Conservation (phyloP, 2,888 invertebrate genomes). For the Chesias legatella region DNA sequence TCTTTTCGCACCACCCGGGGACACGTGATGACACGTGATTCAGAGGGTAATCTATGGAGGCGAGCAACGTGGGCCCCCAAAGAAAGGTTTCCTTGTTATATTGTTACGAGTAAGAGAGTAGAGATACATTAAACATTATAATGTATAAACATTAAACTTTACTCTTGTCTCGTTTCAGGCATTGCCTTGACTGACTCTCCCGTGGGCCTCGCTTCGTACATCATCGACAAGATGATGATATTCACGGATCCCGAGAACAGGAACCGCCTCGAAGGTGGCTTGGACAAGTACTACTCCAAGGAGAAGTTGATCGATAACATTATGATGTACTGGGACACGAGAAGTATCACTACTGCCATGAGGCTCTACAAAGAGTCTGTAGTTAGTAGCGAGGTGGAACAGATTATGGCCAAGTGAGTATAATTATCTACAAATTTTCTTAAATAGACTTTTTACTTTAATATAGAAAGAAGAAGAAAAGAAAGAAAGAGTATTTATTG, state of each 20-base stretch:
- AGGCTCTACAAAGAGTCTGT: conserved; percentile 83
- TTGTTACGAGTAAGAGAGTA: too few relatives aligned
- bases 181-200: conserved; percentile 88
- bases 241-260: conserved; percentile 82
- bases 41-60: too few relatives aligned
- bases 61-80: too few relatives aligned
- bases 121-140: too few relatives aligned
- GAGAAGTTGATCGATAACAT: conserved; percentile 74
- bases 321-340: conserved; percentile 78
- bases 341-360: conserved; percentile 67
- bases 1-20: too few relatives aligned
- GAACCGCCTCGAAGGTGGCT: conserved; percentile 81
- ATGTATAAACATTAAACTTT: neutral
- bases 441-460: too few relatives aligned
- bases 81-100: too few relatives aligned
- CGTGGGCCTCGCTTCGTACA: conserved; percentile 91
- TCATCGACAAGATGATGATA: conserved; percentile 90
- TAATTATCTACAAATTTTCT: too few relatives aligned
- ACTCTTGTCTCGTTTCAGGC: conserved; percentile 66
- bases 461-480: too few relatives aligned
- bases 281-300: conserved; percentile 59
- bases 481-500: too few relatives aligned
- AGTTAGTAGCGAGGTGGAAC: conserved; percentile 42
- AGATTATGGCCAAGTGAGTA: conserved; percentile 60
- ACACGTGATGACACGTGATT: too few relatives aligned